phyloP scores from a whole-genome alignment of 1,140 invertebrate genomes.

The Copidosoma floridanum region DNA sequence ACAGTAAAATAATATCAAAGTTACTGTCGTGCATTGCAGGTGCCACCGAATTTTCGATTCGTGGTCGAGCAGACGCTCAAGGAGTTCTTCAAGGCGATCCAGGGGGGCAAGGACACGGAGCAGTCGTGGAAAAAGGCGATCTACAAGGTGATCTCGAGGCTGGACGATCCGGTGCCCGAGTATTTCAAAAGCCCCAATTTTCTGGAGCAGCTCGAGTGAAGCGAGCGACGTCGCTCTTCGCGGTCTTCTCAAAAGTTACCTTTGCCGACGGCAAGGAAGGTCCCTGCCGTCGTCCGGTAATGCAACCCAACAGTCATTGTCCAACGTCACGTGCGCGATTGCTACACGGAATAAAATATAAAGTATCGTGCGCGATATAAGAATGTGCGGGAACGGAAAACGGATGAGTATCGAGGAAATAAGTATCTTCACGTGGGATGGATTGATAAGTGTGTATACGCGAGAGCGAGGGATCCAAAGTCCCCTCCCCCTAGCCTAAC shows the following conservation, averaged over 20 bases:
- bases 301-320: slow-evolving; percentile 13
- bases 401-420: no score
- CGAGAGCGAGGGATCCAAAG: no score
- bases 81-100: slow-evolving; percentile 98
- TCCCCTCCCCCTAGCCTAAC: no score
- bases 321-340: not conserved
- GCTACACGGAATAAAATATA: no score
- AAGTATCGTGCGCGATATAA: no score
- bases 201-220: slow-evolving; percentile 95
- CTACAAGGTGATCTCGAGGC: slow-evolving; percentile 98
- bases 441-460: no score
- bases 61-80: slow-evolving; percentile 95
- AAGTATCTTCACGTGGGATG: no score
- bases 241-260: slow-evolving; percentile 27
- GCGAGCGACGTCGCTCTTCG: slow-evolving; percentile 32
- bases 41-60: slow-evolving; percentile 93
- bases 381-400: no score
- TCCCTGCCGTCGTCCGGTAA: slow-evolving; percentile 35
- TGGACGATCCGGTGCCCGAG: slow-evolving; percentile 98
- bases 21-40: slow-evolving; percentile 63
- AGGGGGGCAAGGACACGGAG: slow-evolving; percentile 92
- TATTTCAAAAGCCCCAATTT: slow-evolving; percentile 99
- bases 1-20: not conserved
- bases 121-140: slow-evolving; percentile 99
- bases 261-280: slow-evolving; percentile 19